Percentiles rank a stretch among this genome's conserved stretches.
Conservation (phyloP, 2,888 invertebrate species). For the Eilema griseolum region DNA sequence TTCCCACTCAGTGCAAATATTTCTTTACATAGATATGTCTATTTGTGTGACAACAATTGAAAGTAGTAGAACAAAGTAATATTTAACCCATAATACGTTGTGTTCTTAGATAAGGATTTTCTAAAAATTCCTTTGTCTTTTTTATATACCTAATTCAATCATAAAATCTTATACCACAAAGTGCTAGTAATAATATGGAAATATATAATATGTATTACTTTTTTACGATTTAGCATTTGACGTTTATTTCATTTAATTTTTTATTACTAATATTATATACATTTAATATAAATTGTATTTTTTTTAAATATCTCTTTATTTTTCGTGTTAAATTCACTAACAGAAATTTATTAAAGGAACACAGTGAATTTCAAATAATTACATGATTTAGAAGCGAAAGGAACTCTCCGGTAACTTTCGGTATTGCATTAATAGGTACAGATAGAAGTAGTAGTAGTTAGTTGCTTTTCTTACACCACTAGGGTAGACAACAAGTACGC, state of each 20-base stretch:
- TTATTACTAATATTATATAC: neutral
- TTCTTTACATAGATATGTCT: neutral
- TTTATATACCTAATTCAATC: neutral
- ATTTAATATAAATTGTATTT: neutral
- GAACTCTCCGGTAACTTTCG: neutral
- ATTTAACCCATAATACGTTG: neutral
- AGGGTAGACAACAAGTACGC: too few species aligned
- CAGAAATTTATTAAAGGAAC: too few species aligned
- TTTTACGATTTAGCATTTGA: neutral
- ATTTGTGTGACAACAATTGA: too few species aligned
- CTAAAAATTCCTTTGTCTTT: neutral
- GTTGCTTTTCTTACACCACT: neutral
- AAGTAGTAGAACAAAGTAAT: neutral
- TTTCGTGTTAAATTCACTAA: neutral
- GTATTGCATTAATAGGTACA: neutral
- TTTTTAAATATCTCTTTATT: neutral
- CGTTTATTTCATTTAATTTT: neutral
- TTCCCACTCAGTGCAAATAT: neutral
- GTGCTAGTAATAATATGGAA: too few species aligned
- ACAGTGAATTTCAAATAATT: neutral
- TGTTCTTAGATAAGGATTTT: neutral
- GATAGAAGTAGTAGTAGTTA: neutral
- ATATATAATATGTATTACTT: too few species aligned
- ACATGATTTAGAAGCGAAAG: neutral
- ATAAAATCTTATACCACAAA: neutral